phyloP scores from a whole-genome alignment of 2,888 invertebrate species.

The Exocentrus adspersus region DNA sequence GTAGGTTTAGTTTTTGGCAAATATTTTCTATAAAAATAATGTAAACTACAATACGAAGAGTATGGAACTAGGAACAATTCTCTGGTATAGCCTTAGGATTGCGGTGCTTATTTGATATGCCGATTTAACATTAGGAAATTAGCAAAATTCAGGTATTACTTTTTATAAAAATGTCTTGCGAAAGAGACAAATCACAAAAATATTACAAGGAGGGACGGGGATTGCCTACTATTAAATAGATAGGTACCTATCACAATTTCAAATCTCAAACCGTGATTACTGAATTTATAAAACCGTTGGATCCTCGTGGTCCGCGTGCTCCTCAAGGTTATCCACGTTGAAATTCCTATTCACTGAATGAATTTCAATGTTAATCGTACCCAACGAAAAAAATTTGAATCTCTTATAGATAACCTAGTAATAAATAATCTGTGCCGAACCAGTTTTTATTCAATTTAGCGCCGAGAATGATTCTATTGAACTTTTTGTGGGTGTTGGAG shows the following conservation, averaged over 20 bases:
- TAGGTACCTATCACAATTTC: conserved; percentile 2
- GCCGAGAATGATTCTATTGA: background rate
- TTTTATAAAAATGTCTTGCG: too few relatives aligned
- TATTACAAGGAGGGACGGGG: too few relatives aligned
- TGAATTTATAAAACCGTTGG: conserved; percentile 6
- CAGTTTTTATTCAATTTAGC: conserved; percentile 6
- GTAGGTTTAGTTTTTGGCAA: too few relatives aligned
- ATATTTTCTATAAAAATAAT: too few relatives aligned
- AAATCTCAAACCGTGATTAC: background rate
- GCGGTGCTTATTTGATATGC: too few relatives aligned
- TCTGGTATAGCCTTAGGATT: too few relatives aligned
- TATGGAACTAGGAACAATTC: too few relatives aligned
- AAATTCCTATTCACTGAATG: conserved; percentile 1
- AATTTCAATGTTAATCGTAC: conserved; percentile 11
- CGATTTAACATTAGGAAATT: too few relatives aligned
- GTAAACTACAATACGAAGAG: too few relatives aligned
- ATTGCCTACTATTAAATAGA: conserved; percentile 11
- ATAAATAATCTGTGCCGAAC: conserved; percentile 24
- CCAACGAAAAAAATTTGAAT: conserved; percentile 18
- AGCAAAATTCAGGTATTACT: too few relatives aligned
- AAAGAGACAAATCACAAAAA: too few relatives aligned
- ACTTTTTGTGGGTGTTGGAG: background rate
- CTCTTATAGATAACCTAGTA: conserved; percentile 15
- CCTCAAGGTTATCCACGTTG: conserved; percentile 18
- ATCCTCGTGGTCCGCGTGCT: conserved; percentile 13